Conservation (phyloP, 2,113 vertebrate genomes). For the Sula dactylatra region DNA sequence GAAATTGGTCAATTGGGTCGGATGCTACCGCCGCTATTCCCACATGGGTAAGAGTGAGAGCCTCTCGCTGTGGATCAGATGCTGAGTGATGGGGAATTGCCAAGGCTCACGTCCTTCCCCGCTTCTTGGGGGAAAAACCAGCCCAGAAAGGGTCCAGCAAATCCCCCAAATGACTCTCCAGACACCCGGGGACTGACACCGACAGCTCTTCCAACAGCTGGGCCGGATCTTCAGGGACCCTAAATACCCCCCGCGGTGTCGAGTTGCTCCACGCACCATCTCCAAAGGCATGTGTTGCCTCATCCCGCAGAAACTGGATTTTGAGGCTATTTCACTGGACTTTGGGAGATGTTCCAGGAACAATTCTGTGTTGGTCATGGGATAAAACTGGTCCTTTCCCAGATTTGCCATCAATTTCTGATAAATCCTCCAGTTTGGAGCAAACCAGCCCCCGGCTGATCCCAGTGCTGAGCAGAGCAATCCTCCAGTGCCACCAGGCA, state of each 20-base stretch:
- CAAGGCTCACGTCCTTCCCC: background rate
- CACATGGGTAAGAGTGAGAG: rapidly evolving
- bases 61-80: rapidly evolving
- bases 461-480: rapidly evolving
- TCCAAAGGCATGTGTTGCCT: background rate
- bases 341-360: background rate
- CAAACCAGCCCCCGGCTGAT: background rate
- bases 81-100: background rate
- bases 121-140: background rate
- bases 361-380: background rate
- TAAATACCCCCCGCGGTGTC: rapidly evolving
- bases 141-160: background rate
- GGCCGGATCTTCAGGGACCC: rapidly evolving
- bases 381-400: background rate
- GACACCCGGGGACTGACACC: background rate
- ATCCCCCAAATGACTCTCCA: background rate
- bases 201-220: rapidly evolving
- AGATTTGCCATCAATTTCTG: background rate
- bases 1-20: rapidly evolving
- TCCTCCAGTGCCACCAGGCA: rapidly evolving
- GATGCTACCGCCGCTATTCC: background rate
- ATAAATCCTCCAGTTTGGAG: background rate
- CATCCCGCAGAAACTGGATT: background rate
- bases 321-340: background rate
- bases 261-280: rapidly evolving